phyloP scores from a whole-genome alignment of 2,113 vertebrate genomes.

The Rhadina sibilatrix region DNA sequence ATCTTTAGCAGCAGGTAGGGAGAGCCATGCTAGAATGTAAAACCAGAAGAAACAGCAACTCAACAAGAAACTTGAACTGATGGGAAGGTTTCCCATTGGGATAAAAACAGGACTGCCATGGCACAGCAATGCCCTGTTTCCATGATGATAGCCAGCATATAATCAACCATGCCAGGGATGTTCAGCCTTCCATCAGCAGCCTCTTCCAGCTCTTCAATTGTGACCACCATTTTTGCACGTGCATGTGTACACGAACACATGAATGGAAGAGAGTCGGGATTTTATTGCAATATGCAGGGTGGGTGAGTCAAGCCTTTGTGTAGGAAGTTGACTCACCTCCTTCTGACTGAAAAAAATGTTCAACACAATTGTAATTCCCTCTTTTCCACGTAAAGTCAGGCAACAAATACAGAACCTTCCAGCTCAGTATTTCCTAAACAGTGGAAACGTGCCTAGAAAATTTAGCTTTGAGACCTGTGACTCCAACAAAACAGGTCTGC shows the following conservation, averaged over 20 bases:
- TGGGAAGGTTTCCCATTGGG: not conserved
- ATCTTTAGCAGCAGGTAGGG: not conserved
- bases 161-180: not conserved
- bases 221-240: not conserved
- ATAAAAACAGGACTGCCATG: not conserved
- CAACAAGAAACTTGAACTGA: not conserved
- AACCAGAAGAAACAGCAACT: not conserved
- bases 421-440: not conserved
- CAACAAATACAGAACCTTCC: not conserved
- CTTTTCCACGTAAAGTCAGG: not conserved
- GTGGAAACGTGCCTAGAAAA: slow-evolving; percentile 14
- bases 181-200: not conserved
- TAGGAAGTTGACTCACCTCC: slow-evolving; percentile 36
- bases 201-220: not conserved
- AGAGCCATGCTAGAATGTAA: not conserved
- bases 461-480: slow-evolving; percentile 46
- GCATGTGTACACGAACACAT: not conserved
- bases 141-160: not conserved
- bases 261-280: not conserved
- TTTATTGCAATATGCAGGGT: not conserved
- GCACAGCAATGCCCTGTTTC: not conserved
- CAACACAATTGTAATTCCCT: not conserved
- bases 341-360: not conserved
- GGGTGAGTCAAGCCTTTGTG: slow-evolving; percentile 18
- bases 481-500: slow-evolving; percentile 26